Evolutionary conservation across 2,113 vertebrate genomes (phyloP), one percentile per base, ranked within the genome.

Genomic region (Myotis brandtii): DNA sequence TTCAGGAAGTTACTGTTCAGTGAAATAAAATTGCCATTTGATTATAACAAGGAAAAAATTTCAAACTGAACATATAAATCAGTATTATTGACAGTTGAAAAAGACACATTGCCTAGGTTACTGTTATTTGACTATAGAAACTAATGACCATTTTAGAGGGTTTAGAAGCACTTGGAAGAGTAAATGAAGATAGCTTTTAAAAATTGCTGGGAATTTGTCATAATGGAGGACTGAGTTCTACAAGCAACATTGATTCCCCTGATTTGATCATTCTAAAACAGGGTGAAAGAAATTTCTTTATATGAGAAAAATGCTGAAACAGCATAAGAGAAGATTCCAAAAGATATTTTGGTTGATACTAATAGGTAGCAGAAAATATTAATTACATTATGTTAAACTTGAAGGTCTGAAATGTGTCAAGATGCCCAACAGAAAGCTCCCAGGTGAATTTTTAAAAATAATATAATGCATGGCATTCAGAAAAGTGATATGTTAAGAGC

Each of bases 171-270:
- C 93, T 97, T 95, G 79, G 92, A 97, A 97, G 85, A 91, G 73
- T 95, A 98, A 98, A 98, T 96, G 96, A 97, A 98, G 97, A 96
- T 96, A 96, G 34, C 16, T 96, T 98, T 92, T 96, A 73, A 96
- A 97, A 97, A 97, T 48, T 97, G 94, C 95, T 98, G 95, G 90
- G 94, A 97, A 97, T 97, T 97, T 20, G 97, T 97, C 89, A 95
- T 91, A 96, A 97, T 95, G 11, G 89, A 97, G 54, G 84, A 5
- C 30, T 77, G 54, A 84, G 14, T 97, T 97, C 91, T 81, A 95
- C 62, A 97, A 98, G 93, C 89, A 92, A n/a, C 27, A 77, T 97
- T 91, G 97, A 97, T 95, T 97, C 56, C 50, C 66, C 11, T 86
- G 67, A 91, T 95, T 97, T 96, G 64, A 97, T 97, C 97, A 93